These are phyloP conservation scores for Gorsachius magnificus DNA, from an alignment of 2,797 vertebrate species.

Conservation along the genomic window DNA sequence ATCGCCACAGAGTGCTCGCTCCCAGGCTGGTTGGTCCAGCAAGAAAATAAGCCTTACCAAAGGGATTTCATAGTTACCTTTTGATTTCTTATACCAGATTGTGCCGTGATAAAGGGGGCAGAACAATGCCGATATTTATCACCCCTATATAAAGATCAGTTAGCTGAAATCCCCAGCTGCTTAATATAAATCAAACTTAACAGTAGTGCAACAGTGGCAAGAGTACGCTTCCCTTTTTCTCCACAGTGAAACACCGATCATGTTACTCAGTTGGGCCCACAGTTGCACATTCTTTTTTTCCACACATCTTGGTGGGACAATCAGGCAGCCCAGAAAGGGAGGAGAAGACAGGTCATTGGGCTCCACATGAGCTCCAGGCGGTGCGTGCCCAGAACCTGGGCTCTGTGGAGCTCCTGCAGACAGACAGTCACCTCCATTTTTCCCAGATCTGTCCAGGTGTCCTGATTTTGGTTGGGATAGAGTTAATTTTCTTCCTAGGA, in stretches of 20 bases:
- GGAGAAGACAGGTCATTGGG: accelerated
- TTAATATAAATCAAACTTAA: not conserved
- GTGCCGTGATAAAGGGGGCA: not conserved
- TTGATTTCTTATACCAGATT: not conserved
- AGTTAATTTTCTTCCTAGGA: too few relatives aligned
- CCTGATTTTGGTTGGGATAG: too few relatives aligned
- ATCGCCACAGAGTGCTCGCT: not conserved
- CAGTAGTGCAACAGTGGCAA: accelerated
- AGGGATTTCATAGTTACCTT: not conserved
- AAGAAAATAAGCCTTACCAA: not conserved
- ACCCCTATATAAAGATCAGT: not conserved
- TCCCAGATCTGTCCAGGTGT: not conserved
- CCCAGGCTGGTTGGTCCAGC: not conserved
- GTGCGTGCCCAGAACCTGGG: not conserved
- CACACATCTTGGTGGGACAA: not conserved
- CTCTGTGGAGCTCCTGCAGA: not conserved
- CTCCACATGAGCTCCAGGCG: not conserved
- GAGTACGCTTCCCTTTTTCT: not conserved
- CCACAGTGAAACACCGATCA: accelerated
- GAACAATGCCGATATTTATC: not conserved
- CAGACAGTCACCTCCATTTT: not conserved
- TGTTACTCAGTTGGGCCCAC: not conserved
- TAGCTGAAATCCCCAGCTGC: not conserved
- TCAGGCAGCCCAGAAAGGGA: not conserved
- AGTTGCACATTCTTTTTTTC: not conserved